Evolutionary conservation across 2,888 invertebrate genomes (phyloP).

Genomic region (Trachelus troglodyta): DNA sequence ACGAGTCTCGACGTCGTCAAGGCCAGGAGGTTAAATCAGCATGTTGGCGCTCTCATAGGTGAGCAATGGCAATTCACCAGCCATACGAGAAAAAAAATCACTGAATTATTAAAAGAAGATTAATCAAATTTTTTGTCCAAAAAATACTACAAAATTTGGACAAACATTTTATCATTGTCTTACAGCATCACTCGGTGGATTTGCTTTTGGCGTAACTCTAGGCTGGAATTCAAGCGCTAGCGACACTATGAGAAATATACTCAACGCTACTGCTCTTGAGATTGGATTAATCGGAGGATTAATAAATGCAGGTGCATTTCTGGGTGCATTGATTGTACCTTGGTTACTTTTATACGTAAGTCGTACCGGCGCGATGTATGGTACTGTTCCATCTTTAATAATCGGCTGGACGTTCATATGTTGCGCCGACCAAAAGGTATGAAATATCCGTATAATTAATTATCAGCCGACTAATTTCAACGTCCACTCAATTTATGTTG

Average conservation of each 20-base stretch:
- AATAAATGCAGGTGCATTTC: conserved; percentile 46
- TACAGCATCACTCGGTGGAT: conserved; percentile 55
- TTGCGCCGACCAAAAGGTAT: conserved; percentile 42
- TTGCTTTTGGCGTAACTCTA: conserved; percentile 52
- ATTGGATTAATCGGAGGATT: conserved; percentile 47
- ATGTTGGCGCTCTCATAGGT: conserved; percentile 53
- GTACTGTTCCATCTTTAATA: conserved; percentile 19
- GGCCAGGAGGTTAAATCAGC: conserved; percentile 47
- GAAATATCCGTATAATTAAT: conserved; percentile 13
- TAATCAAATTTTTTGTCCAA: neutral
- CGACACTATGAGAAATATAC: conserved; percentile 39
- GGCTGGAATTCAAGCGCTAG: conserved; percentile 57
- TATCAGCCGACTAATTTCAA: conserved; percentile 10
- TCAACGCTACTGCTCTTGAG: conserved; percentile 39
- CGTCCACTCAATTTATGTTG: neutral
- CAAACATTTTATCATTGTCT: conserved; percentile 2
- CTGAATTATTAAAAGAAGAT: neutral
- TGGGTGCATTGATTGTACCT: conserved; percentile 44
- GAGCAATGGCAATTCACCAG: conserved; percentile 22
- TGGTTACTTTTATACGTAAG: conserved; percentile 36
- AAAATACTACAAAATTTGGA: neutral
- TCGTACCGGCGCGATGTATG: conserved; percentile 39
- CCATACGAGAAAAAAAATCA: neutral
- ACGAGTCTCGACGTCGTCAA: conserved; percentile 19
- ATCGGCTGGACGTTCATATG: conserved; percentile 46